Base-by-base conservation (phyloP, 2,888 invertebrate species). In the Podotricha telesiphe region DNA sequence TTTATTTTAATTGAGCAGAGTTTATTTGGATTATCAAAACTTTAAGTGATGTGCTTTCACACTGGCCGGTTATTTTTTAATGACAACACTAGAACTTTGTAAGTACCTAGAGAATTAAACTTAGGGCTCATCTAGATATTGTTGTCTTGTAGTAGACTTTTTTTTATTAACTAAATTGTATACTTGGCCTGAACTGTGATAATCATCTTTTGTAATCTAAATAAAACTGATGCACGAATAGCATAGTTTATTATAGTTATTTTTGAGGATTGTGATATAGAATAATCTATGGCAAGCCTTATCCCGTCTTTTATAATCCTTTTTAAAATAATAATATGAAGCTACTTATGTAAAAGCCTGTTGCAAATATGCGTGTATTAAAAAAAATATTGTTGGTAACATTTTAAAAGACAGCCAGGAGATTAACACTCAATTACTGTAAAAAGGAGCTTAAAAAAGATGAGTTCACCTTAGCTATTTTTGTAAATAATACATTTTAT, bases 401-500 rank as follows among this genome's bases (percentile, higher is more conserved):
- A 28, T 53, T 55, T 11, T 17, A 37, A 37, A 53, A 55, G 17
- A 55, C 28, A 22, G 55, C 34, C 34, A 55, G 17, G 34, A 55
- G 11, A 5, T 10, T 4, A 37, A 15, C 34, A 48, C 17, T 48
- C 34, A 62, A 50, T 62, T 61, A 61, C 17, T 62, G 22, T 50
- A 45, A 63, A 59, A 65, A 67, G 71, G 73, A 73, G 73, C 71
- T 71, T 69, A 69, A 67, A 59, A 53, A 51, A 61, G 64, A 69
- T 69, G 62, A 45, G 56, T 50, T 66, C 58, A 40, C 64, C 51
- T 66, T 67, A 71, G 72, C 68, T 74, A 71, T 74, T 75, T 73
- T 74, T 74, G 71, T 76, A 74, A 74, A 74, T 75, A 74, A 19
- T 56, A 72, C 64, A 70, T 74, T 74, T 72, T 75, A 74, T 72